Conservation (phyloP, 2,888 invertebrate species). For the Agrilus mali region DNA sequence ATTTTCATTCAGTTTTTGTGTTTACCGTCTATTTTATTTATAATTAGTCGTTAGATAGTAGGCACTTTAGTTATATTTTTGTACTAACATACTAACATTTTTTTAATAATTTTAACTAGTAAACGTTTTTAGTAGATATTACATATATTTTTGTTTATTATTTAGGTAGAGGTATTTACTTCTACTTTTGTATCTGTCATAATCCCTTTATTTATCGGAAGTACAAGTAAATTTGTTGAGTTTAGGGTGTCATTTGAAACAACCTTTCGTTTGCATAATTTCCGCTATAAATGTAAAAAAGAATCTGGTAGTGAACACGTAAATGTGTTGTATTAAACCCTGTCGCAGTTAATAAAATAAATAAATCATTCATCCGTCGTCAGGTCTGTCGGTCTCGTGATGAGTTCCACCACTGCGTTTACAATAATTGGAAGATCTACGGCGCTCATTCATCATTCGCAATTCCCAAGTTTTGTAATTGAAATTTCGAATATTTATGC, state of each 20-base stretch:
- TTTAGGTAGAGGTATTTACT: conserved; percentile 6
- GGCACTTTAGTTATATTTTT: neutral
- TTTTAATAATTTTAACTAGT: conserved; percentile 4
- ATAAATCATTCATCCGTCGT: too few relatives aligned
- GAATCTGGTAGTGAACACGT: too few relatives aligned
- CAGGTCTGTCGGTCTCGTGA: too few relatives aligned
- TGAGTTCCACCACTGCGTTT: conserved; percentile 5
- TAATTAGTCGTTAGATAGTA: neutral
- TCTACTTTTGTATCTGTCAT: conserved; percentile 9
- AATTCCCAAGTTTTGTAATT: conserved; percentile 10
- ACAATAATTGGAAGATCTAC: conserved; percentile 13
- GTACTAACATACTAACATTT: neutral
- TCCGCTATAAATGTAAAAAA: too few relatives aligned
- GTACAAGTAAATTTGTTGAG: too few relatives aligned
- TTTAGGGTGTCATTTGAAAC: too few relatives aligned
- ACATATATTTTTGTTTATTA: conserved; percentile 6
- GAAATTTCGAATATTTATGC: conserved; percentile 14
- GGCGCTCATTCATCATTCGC: conserved; percentile 11
- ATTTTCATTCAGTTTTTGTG: neutral
- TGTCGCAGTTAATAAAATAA: too few relatives aligned
- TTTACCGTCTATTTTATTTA: neutral
- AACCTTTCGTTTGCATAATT: too few relatives aligned
- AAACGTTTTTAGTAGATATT: conserved; percentile 5
- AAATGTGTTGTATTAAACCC: too few relatives aligned
- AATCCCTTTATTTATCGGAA: too few relatives aligned